Conservation (phyloP, 2,888 invertebrate genomes). For the Leucania comma region DNA sequence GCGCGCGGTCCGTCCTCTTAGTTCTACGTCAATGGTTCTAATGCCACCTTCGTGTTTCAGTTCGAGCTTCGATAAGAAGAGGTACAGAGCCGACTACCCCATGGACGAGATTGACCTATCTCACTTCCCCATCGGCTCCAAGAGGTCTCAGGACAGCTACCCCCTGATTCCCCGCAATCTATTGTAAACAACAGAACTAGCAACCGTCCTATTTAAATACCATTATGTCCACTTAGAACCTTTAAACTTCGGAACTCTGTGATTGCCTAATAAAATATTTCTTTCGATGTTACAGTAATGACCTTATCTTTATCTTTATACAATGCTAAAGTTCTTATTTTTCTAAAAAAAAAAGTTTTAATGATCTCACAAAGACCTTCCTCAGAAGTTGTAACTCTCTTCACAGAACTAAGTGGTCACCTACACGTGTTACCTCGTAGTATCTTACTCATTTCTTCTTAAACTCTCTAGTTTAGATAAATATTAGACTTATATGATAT, state of each 20-base stretch:
- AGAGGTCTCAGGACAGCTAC: slow-evolving; percentile 73
- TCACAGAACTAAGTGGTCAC: slow-evolving; percentile 33
- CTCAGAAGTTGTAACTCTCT: slow-evolving; percentile 30
- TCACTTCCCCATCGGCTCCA: slow-evolving; percentile 86
- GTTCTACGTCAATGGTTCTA: background rate
- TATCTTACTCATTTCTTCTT: slow-evolving; percentile 24
- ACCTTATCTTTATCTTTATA: slow-evolving; percentile 51
- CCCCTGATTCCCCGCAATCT: slow-evolving; percentile 61
- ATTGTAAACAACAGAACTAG: slow-evolving; percentile 56
- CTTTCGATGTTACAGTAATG: slow-evolving; percentile 45
- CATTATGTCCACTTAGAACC: slow-evolving; percentile 42
- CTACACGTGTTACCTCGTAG: slow-evolving; percentile 26
- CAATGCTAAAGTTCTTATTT: slow-evolving; percentile 45
- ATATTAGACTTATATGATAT: slow-evolving; percentile 47
- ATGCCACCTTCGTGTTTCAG: slow-evolving; percentile 61
- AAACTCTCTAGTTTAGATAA: slow-evolving; percentile 29
- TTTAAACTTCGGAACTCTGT: slow-evolving; percentile 33
- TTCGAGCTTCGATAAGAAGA: slow-evolving; percentile 79
- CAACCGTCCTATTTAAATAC: slow-evolving; percentile 41
- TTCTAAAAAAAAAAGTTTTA: slow-evolving; percentile 58
- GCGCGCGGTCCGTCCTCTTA: no score
- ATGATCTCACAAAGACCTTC: slow-evolving; percentile 51
- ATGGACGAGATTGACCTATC: slow-evolving; percentile 88
- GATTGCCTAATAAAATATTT: slow-evolving; percentile 57
- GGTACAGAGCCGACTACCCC: slow-evolving; percentile 83